A percentile compares a stretch with the other conserved stretches of the same genome.
phyloP scores from a whole-genome alignment of 2,797 vertebrate genomes.

The Neosilurus hyrtlii region DNA sequence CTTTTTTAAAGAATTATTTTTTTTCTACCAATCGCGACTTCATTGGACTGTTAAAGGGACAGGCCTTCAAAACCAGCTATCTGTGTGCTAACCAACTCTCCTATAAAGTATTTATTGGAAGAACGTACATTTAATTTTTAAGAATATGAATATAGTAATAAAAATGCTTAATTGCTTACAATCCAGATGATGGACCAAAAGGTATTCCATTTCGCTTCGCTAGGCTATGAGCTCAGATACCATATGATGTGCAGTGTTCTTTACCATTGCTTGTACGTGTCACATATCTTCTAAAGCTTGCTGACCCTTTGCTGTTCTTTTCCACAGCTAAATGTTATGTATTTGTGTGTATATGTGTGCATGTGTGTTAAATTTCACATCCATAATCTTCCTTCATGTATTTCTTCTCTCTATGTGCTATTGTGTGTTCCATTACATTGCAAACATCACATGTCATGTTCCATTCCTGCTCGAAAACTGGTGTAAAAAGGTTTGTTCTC shows the following conservation, averaged over 20 bases:
- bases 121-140: too few relatives aligned
- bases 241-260: neutral
- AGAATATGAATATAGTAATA: too few relatives aligned
- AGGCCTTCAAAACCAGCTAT: too few relatives aligned
- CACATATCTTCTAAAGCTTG: conserved; percentile 37
- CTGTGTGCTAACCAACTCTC: too few relatives aligned
- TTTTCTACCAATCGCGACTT: too few relatives aligned
- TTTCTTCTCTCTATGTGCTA: neutral
- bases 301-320: conserved; percentile 22
- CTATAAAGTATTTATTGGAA: too few relatives aligned
- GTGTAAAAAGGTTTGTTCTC: neutral
- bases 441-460: neutral
- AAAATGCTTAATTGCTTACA: too few relatives aligned
- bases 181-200: too few relatives aligned
- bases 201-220: too few relatives aligned
- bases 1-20: too few relatives aligned
- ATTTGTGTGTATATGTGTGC: neutral
- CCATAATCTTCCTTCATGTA: neutral
- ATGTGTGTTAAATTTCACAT: conserved; percentile 19
- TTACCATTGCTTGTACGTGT: conserved; percentile 25
- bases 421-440: neutral
- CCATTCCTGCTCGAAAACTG: neutral
- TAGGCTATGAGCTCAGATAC: too few relatives aligned
- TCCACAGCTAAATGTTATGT: conserved; percentile 7
- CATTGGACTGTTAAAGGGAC: too few relatives aligned